Evolutionary conservation across 2,113 vertebrate species (phyloP), one percentile per base, ranked within the genome.

Genomic region (Chionodraco myersi): DNA sequence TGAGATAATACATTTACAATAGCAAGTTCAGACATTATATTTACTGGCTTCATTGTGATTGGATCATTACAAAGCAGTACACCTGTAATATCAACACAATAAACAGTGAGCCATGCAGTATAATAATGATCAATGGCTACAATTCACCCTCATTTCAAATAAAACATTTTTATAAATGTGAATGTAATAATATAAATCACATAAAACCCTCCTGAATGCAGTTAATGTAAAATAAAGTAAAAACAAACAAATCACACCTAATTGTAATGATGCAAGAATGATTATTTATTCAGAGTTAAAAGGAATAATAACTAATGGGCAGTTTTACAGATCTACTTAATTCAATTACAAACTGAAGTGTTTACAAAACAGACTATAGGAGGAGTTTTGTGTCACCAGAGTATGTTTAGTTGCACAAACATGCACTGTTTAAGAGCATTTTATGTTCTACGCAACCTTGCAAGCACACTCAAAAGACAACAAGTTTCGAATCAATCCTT

Each of bases 401-500:
- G 49, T 49, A 15, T n/a, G 51, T 45, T 66, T 14, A 45, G 47
- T 18, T 45, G 18, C 54, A n/a, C 16, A 44, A 58, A 36, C 18
- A 57, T 5, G 3, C 14, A 52, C 16, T 10, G 13, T 60, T 68
- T 76, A 54, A 52, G 53, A 30, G 48, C 30, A 48, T 62, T 79
- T 56, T 49, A 51, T 13, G n/a, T 61, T 23, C 21, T n/a, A 52
- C 47, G 63, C 12, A 66, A 44, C 11, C 54, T 21, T 23, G 10
- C 30, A 75, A 18, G 58, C 62, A 47, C 63, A 63, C 61, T 82
- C 68, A 61, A 69, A 79, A 75, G 56, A 87, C 64, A 15, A 34
- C 23, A 72, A 30, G 21, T 63, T 70, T 66, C 53, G 1, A 67
- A 71, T 85, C 76, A 64, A 83, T 76, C 47, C 84, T 68, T 85